Evolutionary conservation across 2,113 vertebrate species (phyloP).

Genomic region (western clawed frog (Xenopus tropicalis)): DNA sequence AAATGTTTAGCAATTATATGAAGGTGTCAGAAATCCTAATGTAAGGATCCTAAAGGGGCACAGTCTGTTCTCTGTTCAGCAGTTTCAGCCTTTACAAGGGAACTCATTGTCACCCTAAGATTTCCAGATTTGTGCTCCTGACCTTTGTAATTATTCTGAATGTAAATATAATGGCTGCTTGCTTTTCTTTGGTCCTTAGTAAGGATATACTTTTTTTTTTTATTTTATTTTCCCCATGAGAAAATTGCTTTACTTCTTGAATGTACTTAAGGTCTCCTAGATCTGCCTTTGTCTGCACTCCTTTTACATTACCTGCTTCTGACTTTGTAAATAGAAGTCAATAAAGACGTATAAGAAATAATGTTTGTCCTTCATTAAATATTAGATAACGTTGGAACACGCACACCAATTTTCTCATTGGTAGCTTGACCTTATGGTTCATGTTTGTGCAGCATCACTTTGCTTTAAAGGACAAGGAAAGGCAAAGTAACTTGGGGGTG

Average conservation of each 20-base stretch:
- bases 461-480: too few species aligned
- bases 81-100: too few species aligned
- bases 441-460: too few species aligned
- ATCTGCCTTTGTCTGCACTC: conserved; percentile 44
- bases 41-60: background rate
- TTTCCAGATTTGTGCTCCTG: background rate
- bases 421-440: too few species aligned
- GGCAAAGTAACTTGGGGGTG: too few species aligned
- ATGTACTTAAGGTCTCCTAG: background rate
- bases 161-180: conserved; percentile 2
- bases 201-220: background rate
- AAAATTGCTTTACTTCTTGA: background rate
- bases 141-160: conserved; percentile 6
- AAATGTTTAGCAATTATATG: background rate
- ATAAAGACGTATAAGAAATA: conserved; percentile 52
- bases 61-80: background rate
- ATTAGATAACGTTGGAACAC: too few species aligned
- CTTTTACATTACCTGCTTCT: conserved; percentile 48
- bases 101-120: background rate
- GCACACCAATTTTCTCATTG: too few species aligned
- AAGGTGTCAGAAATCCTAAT: background rate
- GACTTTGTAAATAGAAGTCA: conserved; percentile 61
- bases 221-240: too few species aligned
- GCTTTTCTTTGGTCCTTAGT: background rate
- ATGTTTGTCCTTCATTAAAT: too few species aligned